phyloP scores from a whole-genome alignment of 2,888 invertebrate species.

The Andricus curvator region DNA sequence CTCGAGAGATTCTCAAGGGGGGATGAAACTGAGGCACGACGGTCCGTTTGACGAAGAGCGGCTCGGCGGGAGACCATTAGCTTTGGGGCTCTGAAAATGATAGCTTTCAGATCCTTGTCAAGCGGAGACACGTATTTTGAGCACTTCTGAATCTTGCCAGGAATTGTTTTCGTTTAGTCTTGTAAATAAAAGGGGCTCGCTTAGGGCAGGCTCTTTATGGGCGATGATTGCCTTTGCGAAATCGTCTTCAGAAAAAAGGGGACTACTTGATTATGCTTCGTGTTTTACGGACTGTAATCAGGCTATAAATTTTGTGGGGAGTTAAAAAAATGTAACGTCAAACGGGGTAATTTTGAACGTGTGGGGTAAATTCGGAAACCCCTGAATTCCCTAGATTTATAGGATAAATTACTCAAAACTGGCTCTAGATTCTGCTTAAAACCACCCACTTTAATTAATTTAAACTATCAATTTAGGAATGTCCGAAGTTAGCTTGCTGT shows the following conservation, averaged over 20 bases:
- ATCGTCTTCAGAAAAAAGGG: background rate
- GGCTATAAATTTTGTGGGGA: background rate
- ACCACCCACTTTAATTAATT: too few relatives aligned
- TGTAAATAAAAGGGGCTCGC: constrained; percentile 31
- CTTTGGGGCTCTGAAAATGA: constrained; percentile 26
- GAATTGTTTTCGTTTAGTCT: constrained; percentile 37
- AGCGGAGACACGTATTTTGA: constrained; percentile 19
- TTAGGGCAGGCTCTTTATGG: constrained; percentile 24
- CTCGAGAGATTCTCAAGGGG: constrained; percentile 4
- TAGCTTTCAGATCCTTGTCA: constrained; percentile 29
- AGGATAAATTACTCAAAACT: too few relatives aligned
- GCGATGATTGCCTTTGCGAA: background rate
- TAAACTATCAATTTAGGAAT: too few relatives aligned
- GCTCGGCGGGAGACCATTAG: constrained; percentile 20
- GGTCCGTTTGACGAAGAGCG: constrained; percentile 20
- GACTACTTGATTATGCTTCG: background rate
- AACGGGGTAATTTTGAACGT: too few relatives aligned
- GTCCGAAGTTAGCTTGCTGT: too few relatives aligned
- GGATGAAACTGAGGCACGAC: background rate
- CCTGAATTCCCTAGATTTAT: too few relatives aligned
- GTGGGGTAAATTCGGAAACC: too few relatives aligned
- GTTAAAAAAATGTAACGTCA: background rate
- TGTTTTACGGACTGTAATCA: background rate
- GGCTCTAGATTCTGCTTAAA: too few relatives aligned
- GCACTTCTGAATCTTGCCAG: constrained; percentile 10